A percentile compares a stretch with the other conserved stretches of the same genome.
Evolutionary conservation across 2,888 invertebrate species (phyloP).

Genomic region (Caenorhabditis doughertyi): DNA sequence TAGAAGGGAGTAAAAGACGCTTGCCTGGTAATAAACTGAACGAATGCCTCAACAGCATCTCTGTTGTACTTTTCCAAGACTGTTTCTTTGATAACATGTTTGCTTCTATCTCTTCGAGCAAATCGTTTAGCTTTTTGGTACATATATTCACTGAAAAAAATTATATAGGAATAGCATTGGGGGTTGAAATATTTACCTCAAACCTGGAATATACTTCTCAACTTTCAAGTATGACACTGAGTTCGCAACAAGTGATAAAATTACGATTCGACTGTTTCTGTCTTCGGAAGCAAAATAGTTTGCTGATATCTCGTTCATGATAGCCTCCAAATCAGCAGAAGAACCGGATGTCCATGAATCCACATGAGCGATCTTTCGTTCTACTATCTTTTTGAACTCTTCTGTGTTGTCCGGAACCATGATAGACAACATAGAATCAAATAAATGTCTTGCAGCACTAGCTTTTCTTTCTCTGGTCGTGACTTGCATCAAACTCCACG

Average conservation of each 20-base stretch:
- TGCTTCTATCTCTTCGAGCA: no score
- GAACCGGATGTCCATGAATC: not conserved
- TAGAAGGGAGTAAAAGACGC: no score
- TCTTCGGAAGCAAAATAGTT: slow-evolving; percentile 2
- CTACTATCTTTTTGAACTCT: not conserved
- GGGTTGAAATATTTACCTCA: no score
- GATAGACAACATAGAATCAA: not conserved
- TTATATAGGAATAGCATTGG: no score
- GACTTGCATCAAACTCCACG: not conserved
- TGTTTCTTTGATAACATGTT: not conserved
- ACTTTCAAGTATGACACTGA: not conserved
- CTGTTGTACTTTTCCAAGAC: not conserved
- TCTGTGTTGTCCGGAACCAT: not conserved
- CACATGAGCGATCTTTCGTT: not conserved
- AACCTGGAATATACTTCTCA: not conserved
- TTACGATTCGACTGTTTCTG: not conserved
- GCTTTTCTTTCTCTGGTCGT: not conserved
- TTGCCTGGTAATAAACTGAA: slow-evolving; percentile 4
- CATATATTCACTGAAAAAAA: not conserved
- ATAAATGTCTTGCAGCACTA: not conserved
- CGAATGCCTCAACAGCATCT: not conserved
- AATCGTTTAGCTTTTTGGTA: no score
- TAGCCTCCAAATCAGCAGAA: not conserved
- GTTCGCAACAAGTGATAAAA: not conserved
- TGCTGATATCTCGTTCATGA: not conserved